Percentiles rank a stretch among this genome's conserved stretches.
Evolutionary conservation across 2,113 vertebrate species (phyloP).

Genomic region (Coregonus clupeaformis): DNA sequence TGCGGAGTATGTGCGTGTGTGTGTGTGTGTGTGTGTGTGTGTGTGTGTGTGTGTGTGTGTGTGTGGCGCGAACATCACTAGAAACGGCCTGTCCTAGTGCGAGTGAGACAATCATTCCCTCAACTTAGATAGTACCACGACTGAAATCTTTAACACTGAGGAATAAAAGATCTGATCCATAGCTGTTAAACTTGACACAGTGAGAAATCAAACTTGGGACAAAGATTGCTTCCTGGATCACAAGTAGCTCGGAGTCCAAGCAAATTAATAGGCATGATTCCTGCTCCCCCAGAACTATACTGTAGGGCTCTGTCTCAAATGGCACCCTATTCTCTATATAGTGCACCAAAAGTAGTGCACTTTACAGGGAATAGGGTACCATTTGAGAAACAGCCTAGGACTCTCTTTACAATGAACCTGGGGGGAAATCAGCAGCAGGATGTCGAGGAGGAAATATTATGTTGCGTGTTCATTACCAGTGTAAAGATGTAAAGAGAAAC

Average conservation of each 20-base stretch:
- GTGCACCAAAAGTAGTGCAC: no score
- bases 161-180: no score
- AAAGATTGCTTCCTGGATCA: background rate
- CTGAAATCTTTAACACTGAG: no score
- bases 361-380: no score
- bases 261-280: background rate
- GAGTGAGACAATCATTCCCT: background rate
- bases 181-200: background rate
- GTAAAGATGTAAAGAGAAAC: background rate
- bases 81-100: background rate
- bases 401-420: background rate
- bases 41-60: background rate
- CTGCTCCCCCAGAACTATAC: background rate
- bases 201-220: conserved; percentile 28
- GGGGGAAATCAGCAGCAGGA: background rate
- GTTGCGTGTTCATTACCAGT: background rate
- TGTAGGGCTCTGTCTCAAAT: no score
- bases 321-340: no score
- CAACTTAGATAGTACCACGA: no score
- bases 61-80: background rate
- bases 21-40: background rate
- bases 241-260: background rate
- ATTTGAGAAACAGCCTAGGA: no score
- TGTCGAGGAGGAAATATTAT: background rate
- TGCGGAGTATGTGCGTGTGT: no score